A percentile compares a stretch with the other conserved stretches of the same genome.
Conservation (phyloP, 2,113 vertebrate species). For the Aldabrachelys gigantea region DNA sequence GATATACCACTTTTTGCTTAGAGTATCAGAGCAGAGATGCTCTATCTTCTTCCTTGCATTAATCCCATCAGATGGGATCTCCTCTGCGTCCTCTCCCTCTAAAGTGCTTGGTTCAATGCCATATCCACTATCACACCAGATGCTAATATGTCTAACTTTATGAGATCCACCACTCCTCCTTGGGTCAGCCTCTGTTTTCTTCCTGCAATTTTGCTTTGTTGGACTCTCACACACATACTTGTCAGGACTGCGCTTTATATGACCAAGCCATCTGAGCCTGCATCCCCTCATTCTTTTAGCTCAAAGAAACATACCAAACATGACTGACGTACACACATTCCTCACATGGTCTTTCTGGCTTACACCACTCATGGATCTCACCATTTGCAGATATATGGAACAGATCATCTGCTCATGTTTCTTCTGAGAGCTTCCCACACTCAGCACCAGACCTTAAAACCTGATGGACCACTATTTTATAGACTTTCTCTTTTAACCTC, state of each 20-base stretch:
- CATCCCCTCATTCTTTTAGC: not conserved
- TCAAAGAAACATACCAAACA: accelerated
- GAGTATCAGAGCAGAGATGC: not conserved
- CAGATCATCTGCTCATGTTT: not conserved
- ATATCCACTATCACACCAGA: not conserved
- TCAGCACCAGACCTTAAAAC: not conserved
- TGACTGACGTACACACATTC: not conserved
- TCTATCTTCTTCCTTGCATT: not conserved
- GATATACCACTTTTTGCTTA: accelerated
- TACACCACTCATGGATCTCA: not conserved
- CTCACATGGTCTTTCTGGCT: not conserved
- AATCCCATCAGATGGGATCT: not conserved
- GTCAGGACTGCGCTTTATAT: not conserved
- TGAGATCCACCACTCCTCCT: not conserved
- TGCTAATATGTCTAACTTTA: not conserved
- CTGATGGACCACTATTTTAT: not conserved
- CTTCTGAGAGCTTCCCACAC: not conserved
- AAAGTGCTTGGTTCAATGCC: not conserved
- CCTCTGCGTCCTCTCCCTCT: not conserved
- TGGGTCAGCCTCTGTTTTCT: not conserved
- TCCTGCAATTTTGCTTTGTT: not conserved
- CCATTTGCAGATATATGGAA: not conserved
- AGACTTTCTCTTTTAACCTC: not conserved
- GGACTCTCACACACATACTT: not conserved
- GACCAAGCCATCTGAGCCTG: not conserved